Base-by-base conservation (phyloP, 2,113 vertebrate genomes). In the Furnarius figulus region DNA sequence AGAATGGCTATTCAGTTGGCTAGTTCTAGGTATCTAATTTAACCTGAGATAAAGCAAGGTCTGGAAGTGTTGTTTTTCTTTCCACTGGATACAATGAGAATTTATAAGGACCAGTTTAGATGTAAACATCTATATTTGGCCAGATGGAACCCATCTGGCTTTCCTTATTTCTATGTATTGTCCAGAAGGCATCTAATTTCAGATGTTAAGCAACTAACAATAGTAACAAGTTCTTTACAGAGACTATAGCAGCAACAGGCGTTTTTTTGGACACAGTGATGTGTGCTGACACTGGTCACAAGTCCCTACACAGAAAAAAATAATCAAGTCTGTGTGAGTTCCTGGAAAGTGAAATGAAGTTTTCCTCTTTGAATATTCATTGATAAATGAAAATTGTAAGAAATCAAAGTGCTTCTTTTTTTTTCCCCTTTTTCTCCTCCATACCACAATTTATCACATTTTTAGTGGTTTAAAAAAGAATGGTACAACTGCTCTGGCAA, bases 191-290 rank as follows among this genome's bases (percentile, higher is more conserved):
- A 65, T 91, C 78, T 90, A 79, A 88, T 96, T 95, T 91, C 73
- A 90, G 88, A 83, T 52, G 79, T 86, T 94, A 93, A 96, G 25
- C 37, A 74, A 30, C 87, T 94, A 96, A 97, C 92, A 97, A 96
- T 95, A 95, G 93, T 79, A 93, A 93, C 80, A 92, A 84, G 89
- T 77, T 67, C 39, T 86, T 95, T 61, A 67, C 50, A 90, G 85
- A 95, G 21, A 67, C 75, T 86, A 55, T 35, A 78, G 35, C 68
- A 89, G 55, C 42, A 93, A 55, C 21, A 86, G 39, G 14, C 63
- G n/a, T 82, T 83, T 79, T 65, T 79, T 75, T 95, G 59, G 35
- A 89, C 39, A n/a, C 25, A 90, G 11, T n/a, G 42, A 42, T 44
- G 59, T 55, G 25, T 74, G 33, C 39, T 93, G 83, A 92, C 79